phyloP scores from a whole-genome alignment of 1,140 invertebrate genomes.

The Caerostris darwini region DNA sequence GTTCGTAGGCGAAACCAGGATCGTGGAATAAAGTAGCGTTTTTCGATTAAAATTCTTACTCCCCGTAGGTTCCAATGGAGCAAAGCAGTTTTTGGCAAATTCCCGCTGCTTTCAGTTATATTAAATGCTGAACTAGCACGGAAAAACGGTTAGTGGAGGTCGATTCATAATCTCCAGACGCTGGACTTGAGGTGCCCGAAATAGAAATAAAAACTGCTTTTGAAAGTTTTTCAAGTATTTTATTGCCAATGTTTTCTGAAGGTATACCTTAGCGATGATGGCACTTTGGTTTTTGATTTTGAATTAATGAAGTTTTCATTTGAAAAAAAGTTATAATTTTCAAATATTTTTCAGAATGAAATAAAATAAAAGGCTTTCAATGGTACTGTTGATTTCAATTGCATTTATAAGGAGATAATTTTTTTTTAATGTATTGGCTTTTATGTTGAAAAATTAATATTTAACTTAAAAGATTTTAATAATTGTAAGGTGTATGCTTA shows the following conservation, averaged over 20 bases:
- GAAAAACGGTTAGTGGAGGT: background rate
- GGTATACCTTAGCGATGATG: background rate
- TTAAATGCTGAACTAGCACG: background rate
- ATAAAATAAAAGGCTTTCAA: too few species aligned
- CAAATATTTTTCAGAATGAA: background rate
- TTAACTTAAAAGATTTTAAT: too few species aligned
- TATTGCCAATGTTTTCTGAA: background rate
- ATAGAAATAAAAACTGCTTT: background rate
- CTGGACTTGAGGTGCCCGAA: background rate
- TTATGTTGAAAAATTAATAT: too few species aligned
- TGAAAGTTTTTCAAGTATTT: background rate
- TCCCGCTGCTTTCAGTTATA: slow-evolving; percentile 21
- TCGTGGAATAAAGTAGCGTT: background rate
- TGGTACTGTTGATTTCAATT: too few species aligned
- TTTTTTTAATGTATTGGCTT: too few species aligned
- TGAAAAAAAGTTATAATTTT: background rate
- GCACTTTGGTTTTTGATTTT: background rate
- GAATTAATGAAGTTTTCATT: background rate
- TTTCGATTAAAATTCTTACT: slow-evolving; percentile 40
- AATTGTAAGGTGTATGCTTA: too few species aligned
- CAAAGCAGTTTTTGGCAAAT: background rate
- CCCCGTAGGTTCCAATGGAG: slow-evolving; percentile 9
- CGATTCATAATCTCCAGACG: background rate
- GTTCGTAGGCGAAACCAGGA: background rate
- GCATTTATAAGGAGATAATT: too few species aligned